Percentiles rank a stretch among this genome's conserved stretches.
Conservation (phyloP, 1,140 invertebrate species). For the Artemia franciscana region DNA sequence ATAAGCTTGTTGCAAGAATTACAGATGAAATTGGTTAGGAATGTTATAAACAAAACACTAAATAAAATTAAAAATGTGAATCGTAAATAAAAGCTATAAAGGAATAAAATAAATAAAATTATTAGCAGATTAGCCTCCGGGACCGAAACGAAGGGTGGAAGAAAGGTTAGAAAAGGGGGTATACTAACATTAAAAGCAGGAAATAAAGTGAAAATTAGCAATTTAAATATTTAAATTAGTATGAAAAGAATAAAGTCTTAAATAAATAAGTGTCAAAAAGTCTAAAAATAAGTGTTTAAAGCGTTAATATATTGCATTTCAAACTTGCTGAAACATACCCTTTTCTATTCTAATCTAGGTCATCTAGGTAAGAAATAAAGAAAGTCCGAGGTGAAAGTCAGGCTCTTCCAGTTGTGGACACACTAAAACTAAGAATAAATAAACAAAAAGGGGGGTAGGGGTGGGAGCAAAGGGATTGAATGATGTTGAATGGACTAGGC, state of each 20-base stretch:
- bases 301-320: not conserved
- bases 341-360: not conserved
- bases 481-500: slow-evolving; percentile 2
- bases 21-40: no score
- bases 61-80: no score
- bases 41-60: no score
- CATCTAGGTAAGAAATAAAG: not conserved
- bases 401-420: not conserved
- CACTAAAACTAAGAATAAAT: not conserved
- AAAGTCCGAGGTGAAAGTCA: not conserved
- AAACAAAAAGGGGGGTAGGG: slow-evolving; percentile 2
- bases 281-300: no score
- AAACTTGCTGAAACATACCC: not conserved
- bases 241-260: no score
- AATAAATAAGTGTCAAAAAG: no score
- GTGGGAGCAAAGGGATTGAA: not conserved
- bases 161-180: not conserved
- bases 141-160: not conserved
- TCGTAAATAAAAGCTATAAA: no score
- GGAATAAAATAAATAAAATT: no score
- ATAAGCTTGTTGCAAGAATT: no score
- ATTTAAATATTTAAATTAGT: no score
- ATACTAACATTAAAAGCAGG: not conserved
- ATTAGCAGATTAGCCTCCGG: not conserved
- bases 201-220: not conserved